Conservation (phyloP, 2,888 invertebrate species). For the Brachycybe producta region DNA sequence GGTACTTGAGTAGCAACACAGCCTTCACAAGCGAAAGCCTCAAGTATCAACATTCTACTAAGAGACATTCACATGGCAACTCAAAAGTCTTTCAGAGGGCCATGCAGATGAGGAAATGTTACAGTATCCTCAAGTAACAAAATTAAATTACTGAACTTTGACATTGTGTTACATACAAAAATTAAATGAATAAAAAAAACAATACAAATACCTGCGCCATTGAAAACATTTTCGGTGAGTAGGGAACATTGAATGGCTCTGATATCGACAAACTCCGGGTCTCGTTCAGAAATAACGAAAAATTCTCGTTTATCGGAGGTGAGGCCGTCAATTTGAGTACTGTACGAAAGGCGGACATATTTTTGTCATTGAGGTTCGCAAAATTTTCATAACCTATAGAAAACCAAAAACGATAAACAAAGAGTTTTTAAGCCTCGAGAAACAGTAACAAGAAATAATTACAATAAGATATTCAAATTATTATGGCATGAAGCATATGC, state of each 20-base stretch:
- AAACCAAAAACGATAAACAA: too few relatives aligned
- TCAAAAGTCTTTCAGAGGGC: too few relatives aligned
- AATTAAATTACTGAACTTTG: too few relatives aligned
- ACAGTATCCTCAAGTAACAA: too few relatives aligned
- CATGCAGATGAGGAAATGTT: too few relatives aligned
- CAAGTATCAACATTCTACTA: too few relatives aligned
- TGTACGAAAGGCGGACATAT: slow-evolving; percentile 49
- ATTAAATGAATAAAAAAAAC: not conserved
- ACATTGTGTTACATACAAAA: too few relatives aligned
- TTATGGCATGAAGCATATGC: not conserved
- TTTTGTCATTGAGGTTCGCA: not conserved
- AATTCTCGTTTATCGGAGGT: slow-evolving; percentile 57
- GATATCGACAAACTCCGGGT: not conserved
- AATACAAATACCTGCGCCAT: too few relatives aligned
- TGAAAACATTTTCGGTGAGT: not conserved
- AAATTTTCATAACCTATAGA: slow-evolving; percentile 1
- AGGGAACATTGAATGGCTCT: slow-evolving; percentile 6
- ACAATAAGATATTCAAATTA: not conserved
- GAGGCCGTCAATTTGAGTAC: slow-evolving; percentile 67
- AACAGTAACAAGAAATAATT: not conserved
- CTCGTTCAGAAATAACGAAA: slow-evolving; percentile 28
- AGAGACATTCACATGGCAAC: too few relatives aligned
- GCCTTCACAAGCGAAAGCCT: too few relatives aligned
- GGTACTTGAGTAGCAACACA: too few relatives aligned
- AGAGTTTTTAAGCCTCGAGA: too few relatives aligned